Evolutionary conservation across 2,888 invertebrate species (phyloP).

Genomic region (Himalopsyche kuldschensis): DNA sequence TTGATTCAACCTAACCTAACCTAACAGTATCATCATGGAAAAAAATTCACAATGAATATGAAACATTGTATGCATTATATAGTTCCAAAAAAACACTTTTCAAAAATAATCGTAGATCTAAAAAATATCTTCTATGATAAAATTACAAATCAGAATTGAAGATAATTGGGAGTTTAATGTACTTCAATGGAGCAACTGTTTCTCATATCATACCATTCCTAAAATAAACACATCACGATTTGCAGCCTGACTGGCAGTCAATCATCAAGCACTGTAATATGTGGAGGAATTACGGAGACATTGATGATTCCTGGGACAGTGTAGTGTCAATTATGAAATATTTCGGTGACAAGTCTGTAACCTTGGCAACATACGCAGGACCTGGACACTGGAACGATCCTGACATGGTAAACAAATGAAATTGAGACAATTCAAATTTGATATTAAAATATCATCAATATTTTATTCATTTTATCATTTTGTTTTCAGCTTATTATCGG

Average conservation of each 20-base stretch:
- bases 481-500: constrained; percentile 59
- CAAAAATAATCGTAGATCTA: not conserved
- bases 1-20: too few species aligned
- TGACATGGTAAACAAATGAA: constrained; percentile 60
- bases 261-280: constrained; percentile 64
- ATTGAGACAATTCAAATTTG: not conserved
- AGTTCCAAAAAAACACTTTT: not conserved
- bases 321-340: constrained; percentile 61
- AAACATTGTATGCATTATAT: too few species aligned
- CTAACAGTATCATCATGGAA: too few species aligned
- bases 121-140: not conserved
- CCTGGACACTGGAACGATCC: constrained; percentile 75
- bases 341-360: constrained; percentile 63
- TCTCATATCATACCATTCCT: too few species aligned
- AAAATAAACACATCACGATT: constrained; percentile 25
- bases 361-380: constrained; percentile 61
- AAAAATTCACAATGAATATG: too few species aligned
- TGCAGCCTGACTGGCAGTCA: constrained; percentile 60
- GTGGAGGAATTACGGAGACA: constrained; percentile 70
- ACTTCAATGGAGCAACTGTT: too few species aligned
- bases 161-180: not conserved
- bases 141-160: not conserved
- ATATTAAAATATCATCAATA: too few species aligned
- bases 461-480: constrained; percentile 2
- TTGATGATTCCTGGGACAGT: constrained; percentile 64